Base-by-base conservation (phyloP, 2,113 vertebrate genomes). In the Burhinus oedicnemus region DNA sequence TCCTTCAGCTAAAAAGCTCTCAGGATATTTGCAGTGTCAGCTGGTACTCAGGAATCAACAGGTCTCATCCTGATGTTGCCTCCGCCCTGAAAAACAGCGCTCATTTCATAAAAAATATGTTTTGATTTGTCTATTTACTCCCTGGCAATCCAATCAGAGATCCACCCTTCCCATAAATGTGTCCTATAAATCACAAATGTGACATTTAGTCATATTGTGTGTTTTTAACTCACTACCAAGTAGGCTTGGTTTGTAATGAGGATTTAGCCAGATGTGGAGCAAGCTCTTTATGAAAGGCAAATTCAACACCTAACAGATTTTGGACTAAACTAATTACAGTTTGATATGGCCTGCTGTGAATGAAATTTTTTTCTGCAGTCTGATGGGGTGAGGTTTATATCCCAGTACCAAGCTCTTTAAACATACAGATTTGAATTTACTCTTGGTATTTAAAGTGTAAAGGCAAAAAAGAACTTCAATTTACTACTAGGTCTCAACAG, bases 31-130 rank as follows among this genome's bases (percentile, higher is more conserved):
- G 34, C 30, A 52, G 36, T 38, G 10, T 87, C 40, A 76, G 4
- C 15, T 79, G 40, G 15, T 76, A 47, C 44, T 76, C 62, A 47
- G 75, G 65, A 52, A 44, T 92, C 18, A 49, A 8, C 32, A 51
- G 19, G 29, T 64, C 17, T 93, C n/a, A 82, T 75, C 19, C 42
- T 65, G 36, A 20, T 90, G 21, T 83, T 93, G 9, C 38, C 5
- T 82, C 21, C 1, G 10, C 6, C 12, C 58, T 80, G 49, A 47
- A 70, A 84, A 84, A 19, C 0, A 0, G 64, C 57, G 9, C 6
- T 65, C 0, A 40, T 86, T 72, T 83, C 32, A 17, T 32, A 30
- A 34, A 2, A 88, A 52, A 74, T 69, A 15, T 15, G 11, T 3
- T 60, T 58, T 90, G 62, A 27, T 79, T 82, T 85, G 17, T 47